Percentiles rank a stretch among this genome's conserved stretches.
Evolutionary conservation across 2,113 vertebrate species (phyloP).

Genomic region (Macquaria australasica): DNA sequence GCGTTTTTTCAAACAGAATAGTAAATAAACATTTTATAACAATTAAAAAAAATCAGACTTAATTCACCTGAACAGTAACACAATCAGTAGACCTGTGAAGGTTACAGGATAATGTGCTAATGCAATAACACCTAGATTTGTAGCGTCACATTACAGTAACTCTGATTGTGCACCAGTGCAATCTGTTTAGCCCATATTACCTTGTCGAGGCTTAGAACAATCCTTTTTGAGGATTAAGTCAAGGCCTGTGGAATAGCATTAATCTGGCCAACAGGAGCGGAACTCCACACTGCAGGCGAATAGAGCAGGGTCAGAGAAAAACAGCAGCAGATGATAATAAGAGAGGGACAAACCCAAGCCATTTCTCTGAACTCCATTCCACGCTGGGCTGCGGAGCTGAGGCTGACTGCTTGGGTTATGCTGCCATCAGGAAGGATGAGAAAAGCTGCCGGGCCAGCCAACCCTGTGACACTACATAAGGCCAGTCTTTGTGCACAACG

Average conservation of each 20-base stretch:
- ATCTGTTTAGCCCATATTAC: conserved; percentile 81
- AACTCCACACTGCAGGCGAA: conserved; percentile 28
- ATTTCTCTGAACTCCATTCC: conserved; percentile 62
- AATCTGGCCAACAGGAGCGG: conserved; percentile 71
- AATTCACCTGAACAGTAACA: background rate
- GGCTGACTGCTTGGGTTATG: conserved; percentile 49
- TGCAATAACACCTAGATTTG: conserved; percentile 75
- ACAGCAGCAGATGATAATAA: conserved; percentile 49
- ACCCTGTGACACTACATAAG: conserved; percentile 46
- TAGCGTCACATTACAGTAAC: conserved; percentile 76
- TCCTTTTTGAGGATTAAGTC: conserved; percentile 81
- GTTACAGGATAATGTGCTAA: conserved; percentile 70
- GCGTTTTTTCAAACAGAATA: background rate
- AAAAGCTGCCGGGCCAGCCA: conserved; percentile 25
- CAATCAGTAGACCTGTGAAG: conserved; percentile 36
- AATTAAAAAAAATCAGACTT: background rate
- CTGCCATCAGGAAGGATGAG: conserved; percentile 57
- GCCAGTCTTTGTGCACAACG: conserved; percentile 35
- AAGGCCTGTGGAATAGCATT: conserved; percentile 70
- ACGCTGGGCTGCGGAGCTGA: conserved; percentile 30
- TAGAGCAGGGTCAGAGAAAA: conserved; percentile 37
- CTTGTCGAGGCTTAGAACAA: conserved; percentile 79
- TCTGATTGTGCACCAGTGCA: conserved; percentile 66
- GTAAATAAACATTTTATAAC: background rate
- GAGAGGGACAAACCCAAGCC: conserved; percentile 28